Conservation (phyloP, 2,888 invertebrate genomes). For the Frankliniella fusca region DNA sequence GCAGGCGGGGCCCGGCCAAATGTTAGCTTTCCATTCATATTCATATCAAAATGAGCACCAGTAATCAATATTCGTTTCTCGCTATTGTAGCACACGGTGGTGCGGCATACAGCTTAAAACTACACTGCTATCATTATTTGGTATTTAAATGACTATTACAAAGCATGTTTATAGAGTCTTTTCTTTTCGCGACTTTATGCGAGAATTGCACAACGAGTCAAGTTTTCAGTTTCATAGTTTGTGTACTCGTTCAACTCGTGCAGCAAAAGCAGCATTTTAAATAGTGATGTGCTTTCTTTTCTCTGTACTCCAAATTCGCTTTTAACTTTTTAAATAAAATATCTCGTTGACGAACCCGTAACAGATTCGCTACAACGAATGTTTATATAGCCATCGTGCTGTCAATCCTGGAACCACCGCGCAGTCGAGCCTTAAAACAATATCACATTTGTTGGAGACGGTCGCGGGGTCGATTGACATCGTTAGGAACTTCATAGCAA, state of each 20-base stretch:
- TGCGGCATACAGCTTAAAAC: conserved; percentile 17
- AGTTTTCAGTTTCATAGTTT: not conserved
- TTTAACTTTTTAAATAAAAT: not conserved
- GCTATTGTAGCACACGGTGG: conserved; percentile 14
- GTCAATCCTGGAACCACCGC: conserved; percentile 14
- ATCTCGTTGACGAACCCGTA: conserved; percentile 11
- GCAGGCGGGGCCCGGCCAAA: not conserved
- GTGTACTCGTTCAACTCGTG: not conserved
- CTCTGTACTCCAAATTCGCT: not conserved
- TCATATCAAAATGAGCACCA: conserved; percentile 23
- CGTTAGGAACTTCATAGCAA: conserved; percentile 26
- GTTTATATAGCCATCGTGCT: conserved; percentile 14
- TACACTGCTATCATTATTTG: conserved; percentile 25
- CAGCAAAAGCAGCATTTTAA: not conserved
- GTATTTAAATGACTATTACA: conserved; percentile 27
- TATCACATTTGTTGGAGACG: conserved; percentile 26
- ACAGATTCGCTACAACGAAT: conserved; percentile 8
- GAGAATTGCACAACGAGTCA: conserved; percentile 10
- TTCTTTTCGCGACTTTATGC: conserved; percentile 7
- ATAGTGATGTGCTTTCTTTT: not conserved
- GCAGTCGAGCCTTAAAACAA: conserved; percentile 26
- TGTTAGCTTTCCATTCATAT: conserved; percentile 18
- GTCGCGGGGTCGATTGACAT: conserved; percentile 23
- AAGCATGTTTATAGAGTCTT: conserved; percentile 26
- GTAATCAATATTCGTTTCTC: conserved; percentile 21